Percentiles rank a stretch among this genome's conserved stretches.
phyloP scores from a whole-genome alignment of 2,888 invertebrate species.

The Xylota sylvarum region DNA sequence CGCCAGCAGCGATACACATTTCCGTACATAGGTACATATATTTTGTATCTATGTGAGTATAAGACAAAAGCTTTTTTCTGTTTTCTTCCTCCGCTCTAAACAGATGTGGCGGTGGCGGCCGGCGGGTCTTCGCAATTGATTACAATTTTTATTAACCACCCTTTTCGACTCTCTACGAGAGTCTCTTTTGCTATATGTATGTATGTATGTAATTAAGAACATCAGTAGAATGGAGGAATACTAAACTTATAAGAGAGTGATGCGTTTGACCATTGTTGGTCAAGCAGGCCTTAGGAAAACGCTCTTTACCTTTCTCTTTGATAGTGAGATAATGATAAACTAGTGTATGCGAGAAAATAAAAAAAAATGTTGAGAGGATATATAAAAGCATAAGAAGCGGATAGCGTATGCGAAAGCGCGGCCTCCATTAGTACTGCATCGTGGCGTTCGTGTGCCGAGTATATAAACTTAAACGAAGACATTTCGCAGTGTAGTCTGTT shows the following conservation, averaged over 20 bases:
- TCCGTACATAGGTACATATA: background rate
- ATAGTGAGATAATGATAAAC: slow-evolving; percentile 1
- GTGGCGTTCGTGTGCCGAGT: slow-evolving; percentile 74
- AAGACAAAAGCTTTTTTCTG: slow-evolving; percentile 20
- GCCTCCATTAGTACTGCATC: slow-evolving; percentile 30
- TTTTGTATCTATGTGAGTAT: background rate
- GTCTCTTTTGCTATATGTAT: slow-evolving; percentile 3
- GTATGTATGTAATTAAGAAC: background rate
- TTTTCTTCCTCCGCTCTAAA: slow-evolving; percentile 3
- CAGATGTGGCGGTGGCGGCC: slow-evolving; percentile 1
- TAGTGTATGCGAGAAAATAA: slow-evolving; percentile 15
- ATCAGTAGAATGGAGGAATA: background rate
- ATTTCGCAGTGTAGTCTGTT: slow-evolving; percentile 80
- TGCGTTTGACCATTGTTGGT: background rate
- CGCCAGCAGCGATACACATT: slow-evolving; percentile 5
- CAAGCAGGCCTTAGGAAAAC: background rate
- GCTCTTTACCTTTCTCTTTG: slow-evolving; percentile 38
- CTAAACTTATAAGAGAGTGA: slow-evolving; percentile 12
- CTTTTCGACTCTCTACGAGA: background rate
- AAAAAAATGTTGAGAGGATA: slow-evolving; percentile 17
- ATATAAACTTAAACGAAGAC: slow-evolving; percentile 80
- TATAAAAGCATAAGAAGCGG: slow-evolving; percentile 49
- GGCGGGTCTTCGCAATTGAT: slow-evolving; percentile 5
- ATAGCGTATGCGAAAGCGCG: slow-evolving; percentile 29
- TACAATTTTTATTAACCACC: background rate